phyloP scores from a whole-genome alignment of 2,888 invertebrate genomes.

The Pheosia tremula region DNA sequence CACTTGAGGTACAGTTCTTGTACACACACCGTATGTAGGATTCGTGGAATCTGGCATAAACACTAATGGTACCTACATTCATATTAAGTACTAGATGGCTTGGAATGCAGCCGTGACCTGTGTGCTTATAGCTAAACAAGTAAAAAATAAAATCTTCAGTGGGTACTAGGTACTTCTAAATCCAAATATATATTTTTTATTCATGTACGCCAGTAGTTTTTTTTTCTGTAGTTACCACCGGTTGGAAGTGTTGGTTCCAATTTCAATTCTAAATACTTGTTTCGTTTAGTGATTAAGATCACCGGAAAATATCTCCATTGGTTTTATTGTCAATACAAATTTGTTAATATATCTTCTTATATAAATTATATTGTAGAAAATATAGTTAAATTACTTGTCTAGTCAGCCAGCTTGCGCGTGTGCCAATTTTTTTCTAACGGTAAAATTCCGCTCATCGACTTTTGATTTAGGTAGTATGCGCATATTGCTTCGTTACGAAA shows the following conservation, averaged over 20 bases:
- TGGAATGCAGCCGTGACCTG: not conserved
- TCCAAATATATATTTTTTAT: no score
- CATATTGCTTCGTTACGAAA: constrained; percentile 44
- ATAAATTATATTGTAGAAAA: no score
- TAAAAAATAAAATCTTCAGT: not conserved
- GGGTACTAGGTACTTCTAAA: not conserved
- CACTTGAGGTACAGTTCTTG: constrained; percentile 25
- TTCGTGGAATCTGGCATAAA: not conserved
- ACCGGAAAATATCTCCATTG: no score
- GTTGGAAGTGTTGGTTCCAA: no score
- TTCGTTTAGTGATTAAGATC: no score
- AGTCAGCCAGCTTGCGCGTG: no score
- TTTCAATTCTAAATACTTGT: no score
- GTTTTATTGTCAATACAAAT: no score
- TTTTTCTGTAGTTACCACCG: no score
- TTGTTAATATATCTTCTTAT: no score
- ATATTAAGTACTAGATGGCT: not conserved
- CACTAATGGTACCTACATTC: not conserved
- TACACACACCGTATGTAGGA: constrained; percentile 12
- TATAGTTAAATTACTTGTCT: no score
- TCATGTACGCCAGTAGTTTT: no score
- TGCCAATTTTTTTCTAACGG: not conserved
- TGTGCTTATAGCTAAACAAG: not conserved
- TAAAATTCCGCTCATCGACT: not conserved
- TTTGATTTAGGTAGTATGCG: constrained; percentile 1